Percentiles rank a stretch among this genome's conserved stretches.
Conservation (phyloP, 1,140 invertebrate species). For the Drosophila funebris region DNA sequence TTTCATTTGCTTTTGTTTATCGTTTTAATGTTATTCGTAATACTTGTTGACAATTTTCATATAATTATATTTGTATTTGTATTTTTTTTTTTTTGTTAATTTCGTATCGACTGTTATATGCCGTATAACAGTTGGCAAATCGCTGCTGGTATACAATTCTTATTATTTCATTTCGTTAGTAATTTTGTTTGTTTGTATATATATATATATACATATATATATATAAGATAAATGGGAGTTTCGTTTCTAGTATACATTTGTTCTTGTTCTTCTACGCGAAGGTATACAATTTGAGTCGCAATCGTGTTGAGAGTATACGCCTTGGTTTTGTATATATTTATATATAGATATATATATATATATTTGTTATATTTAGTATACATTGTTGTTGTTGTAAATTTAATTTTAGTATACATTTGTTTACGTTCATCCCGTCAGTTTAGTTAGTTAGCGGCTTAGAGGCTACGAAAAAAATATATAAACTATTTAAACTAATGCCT, state of each 20-base stretch:
- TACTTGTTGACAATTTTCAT: constrained; percentile 41
- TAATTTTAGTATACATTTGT: constrained; percentile 57
- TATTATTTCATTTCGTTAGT: constrained; percentile 5
- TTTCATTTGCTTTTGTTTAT: constrained; percentile 5
- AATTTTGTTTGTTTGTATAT: background rate
- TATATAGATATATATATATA: constrained; percentile 11
- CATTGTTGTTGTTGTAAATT: constrained; percentile 38
- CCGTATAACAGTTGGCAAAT: constrained; percentile 22
- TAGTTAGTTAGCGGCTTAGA: constrained; percentile 37
- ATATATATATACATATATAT: constrained; percentile 21
- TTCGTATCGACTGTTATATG: constrained; percentile 18
- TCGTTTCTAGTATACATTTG: constrained; percentile 51
- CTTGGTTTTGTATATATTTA: constrained; percentile 15
- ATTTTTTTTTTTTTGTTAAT: background rate
- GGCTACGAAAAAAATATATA: constrained; percentile 55
- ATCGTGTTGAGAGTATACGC: constrained; percentile 29
- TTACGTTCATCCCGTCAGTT: constrained; percentile 27
- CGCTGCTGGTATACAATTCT: constrained; percentile 43
- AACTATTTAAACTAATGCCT: constrained; percentile 58
- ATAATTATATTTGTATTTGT: background rate
- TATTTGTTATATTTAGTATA: constrained; percentile 15
- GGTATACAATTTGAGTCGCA: constrained; percentile 35
- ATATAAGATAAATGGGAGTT: constrained; percentile 47
- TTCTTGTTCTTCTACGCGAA: constrained; percentile 29
- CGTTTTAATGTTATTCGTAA: constrained; percentile 29